phyloP scores from a whole-genome alignment of 2,888 invertebrate species.

The Zhengitettix transpicula region DNA sequence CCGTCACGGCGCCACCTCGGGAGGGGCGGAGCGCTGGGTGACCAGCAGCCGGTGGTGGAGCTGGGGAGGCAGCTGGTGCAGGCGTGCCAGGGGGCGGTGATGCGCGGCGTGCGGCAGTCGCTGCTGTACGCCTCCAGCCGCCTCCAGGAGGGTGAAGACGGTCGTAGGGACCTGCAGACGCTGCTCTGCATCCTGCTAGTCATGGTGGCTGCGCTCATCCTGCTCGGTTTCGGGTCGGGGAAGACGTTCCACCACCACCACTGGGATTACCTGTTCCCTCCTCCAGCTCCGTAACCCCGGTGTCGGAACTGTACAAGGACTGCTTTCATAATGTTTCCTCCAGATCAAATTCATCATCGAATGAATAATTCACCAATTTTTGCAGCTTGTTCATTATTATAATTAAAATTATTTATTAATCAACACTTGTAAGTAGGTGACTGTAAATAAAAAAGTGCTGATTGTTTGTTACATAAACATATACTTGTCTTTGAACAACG shows the following conservation, averaged over 20 bases:
- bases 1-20: constrained; percentile 14
- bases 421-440: too few species aligned
- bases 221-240: constrained; percentile 52
- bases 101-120: constrained; percentile 29
- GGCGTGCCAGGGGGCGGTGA: constrained; percentile 24
- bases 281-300: not conserved
- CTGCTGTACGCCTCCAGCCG: constrained; percentile 12
- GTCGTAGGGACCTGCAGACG: constrained; percentile 54
- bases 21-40: not conserved
- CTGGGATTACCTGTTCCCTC: constrained; percentile 56
- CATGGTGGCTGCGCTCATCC: constrained; percentile 57
- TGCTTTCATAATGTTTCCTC: too few species aligned
- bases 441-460: too few species aligned
- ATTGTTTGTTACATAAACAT: too few species aligned
- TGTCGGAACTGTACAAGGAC: too few species aligned
- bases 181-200: constrained; percentile 63
- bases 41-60: constrained; percentile 33
- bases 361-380: too few species aligned
- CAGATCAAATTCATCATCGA: too few species aligned
- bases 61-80: constrained; percentile 51
- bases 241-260: constrained; percentile 58
- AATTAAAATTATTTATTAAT: too few species aligned
- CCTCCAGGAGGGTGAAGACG: constrained; percentile 31
- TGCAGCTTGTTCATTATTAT: too few species aligned
- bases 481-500: too few species aligned